A percentile compares a stretch with the other conserved stretches of the same genome.
These are phyloP conservation scores for Zaprionus inermis DNA, from an alignment of 1,140 invertebrate genomes.

Conservation along the genomic window DNA sequence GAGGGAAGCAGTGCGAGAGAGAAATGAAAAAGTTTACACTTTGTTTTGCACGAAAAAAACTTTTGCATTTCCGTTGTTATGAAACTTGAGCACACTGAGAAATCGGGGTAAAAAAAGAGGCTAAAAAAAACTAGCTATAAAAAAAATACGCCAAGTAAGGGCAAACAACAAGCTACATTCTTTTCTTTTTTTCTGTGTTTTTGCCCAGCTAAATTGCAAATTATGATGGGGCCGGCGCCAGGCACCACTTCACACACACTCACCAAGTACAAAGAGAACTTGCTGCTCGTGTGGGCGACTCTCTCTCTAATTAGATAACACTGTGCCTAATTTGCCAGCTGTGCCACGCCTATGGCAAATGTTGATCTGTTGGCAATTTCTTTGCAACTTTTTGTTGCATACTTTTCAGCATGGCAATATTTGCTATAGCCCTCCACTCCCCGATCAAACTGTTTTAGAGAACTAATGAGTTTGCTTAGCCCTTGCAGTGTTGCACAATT, in stretches of 20 bases:
- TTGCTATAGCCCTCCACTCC: no score
- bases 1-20: background rate
- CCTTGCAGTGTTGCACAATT: background rate
- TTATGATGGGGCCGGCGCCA: constrained; percentile 76
- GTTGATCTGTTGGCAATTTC: constrained; percentile 47
- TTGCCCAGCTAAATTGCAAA: constrained; percentile 69
- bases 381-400: constrained; percentile 48
- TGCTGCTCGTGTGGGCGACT: constrained; percentile 51
- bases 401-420: constrained; percentile 50
- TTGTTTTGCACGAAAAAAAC: constrained; percentile 73
- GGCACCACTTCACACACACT: constrained; percentile 71
- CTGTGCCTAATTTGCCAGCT: constrained; percentile 64
- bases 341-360: constrained; percentile 55
- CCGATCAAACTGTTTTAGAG: constrained; percentile 40
- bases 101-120: constrained; percentile 27
- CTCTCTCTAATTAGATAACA: constrained; percentile 70
- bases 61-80: constrained; percentile 82
- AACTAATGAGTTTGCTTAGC: constrained; percentile 15
- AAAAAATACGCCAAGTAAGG: constrained; percentile 47
- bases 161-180: constrained; percentile 52
- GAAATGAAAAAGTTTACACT: constrained; percentile 59
- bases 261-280: constrained; percentile 19
- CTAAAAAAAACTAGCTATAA: constrained; percentile 16
- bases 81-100: constrained; percentile 67
- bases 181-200: background rate